Evolutionary conservation across 2,797 vertebrate genomes (phyloP).

Genomic region (Gymnocypris eckloni): DNA sequence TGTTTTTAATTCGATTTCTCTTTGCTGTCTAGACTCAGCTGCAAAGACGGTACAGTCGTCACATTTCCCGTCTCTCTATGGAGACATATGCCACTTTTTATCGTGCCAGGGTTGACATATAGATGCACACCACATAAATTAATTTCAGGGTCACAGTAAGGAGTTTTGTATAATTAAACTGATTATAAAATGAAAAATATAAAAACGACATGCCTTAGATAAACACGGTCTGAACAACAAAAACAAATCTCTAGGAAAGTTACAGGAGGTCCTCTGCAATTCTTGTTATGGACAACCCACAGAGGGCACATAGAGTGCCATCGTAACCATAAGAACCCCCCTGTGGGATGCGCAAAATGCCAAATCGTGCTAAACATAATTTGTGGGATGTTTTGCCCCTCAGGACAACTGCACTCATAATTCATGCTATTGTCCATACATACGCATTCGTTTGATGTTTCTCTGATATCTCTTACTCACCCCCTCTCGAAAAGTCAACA

Average conservation of each 20-base stretch:
- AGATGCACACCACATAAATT: not conserved
- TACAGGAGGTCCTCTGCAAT: not conserved
- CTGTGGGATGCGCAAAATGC: constrained; percentile 24
- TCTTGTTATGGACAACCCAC: constrained; percentile 15
- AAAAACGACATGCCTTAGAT: not conserved
- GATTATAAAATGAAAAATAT: not conserved
- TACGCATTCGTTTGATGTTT: constrained; percentile 37
- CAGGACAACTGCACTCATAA: constrained; percentile 48
- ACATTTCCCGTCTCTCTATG: constrained; percentile 31
- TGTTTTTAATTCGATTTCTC: constrained; percentile 62
- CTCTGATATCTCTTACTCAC: constrained; percentile 22
- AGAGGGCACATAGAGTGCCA: not conserved
- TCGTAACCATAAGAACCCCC: not conserved
- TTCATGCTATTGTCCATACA: constrained; percentile 50
- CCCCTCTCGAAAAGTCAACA: constrained; percentile 59
- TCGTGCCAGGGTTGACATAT: constrained; percentile 22
- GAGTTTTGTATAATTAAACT: not conserved
- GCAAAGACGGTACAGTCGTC: constrained; percentile 43
- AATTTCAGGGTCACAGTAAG: not conserved
- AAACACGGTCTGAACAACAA: not conserved
- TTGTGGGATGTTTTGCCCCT: constrained; percentile 46
- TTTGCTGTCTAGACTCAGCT: constrained; percentile 59
- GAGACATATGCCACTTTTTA: constrained; percentile 47
- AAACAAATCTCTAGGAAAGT: not conserved
- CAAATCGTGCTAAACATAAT: constrained; percentile 47